Conservation (phyloP, 2,888 invertebrate species). For the Schizaphis graminum region DNA sequence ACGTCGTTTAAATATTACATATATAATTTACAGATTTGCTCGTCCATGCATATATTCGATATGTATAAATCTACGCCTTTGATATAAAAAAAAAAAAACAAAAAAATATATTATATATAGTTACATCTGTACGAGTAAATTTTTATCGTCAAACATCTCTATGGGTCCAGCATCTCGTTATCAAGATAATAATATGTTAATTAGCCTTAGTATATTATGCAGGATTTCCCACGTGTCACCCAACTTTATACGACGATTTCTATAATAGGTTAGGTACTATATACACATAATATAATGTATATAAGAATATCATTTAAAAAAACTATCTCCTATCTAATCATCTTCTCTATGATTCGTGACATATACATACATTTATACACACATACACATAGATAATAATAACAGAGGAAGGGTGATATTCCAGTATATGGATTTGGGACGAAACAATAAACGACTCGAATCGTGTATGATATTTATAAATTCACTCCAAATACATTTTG, state of each 20-base stretch:
- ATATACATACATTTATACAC: background rate
- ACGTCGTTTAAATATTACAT: conserved; percentile 28
- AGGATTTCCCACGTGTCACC: conserved; percentile 46
- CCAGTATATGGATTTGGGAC: background rate
- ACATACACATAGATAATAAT: background rate
- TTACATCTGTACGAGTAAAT: background rate
- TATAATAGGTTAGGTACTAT: background rate
- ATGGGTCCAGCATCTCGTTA: background rate
- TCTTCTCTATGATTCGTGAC: background rate
- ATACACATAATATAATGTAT: background rate
- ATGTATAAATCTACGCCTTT: background rate
- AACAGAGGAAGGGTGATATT: background rate
- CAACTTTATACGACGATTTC: conserved; percentile 48
- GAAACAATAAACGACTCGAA: background rate
- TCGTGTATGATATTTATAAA: conserved; percentile 10
- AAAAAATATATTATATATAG: background rate
- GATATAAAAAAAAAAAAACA: background rate
- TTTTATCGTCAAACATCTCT: conserved; percentile 41
- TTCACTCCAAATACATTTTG: conserved; percentile 36
- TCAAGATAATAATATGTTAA: conserved; percentile 58
- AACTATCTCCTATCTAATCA: background rate
- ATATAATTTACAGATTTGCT: background rate
- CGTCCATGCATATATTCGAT: background rate
- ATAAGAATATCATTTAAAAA: background rate
- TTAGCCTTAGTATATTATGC: background rate